Percentiles rank a stretch among this genome's conserved stretches.
phyloP scores from a whole-genome alignment of 2,797 vertebrate genomes.

The Chelidonichthys spinosus region DNA sequence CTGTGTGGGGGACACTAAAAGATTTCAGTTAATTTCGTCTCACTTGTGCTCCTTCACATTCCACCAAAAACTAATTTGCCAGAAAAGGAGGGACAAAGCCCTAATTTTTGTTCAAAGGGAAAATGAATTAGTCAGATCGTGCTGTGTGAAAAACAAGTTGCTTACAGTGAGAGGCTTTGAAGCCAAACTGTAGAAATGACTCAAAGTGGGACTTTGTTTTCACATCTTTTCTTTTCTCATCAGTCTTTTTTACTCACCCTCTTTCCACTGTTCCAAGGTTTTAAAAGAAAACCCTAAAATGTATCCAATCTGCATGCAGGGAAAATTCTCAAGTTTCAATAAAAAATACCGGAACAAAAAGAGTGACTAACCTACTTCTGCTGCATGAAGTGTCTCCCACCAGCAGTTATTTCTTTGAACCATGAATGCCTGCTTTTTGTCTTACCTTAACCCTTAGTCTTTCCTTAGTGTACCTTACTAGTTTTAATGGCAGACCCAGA shows the following conservation, averaged over 20 bases:
- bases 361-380: background rate
- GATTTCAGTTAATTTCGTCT: background rate
- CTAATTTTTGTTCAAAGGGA: conserved; percentile 17
- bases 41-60: background rate
- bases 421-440: background rate
- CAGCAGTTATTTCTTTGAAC: background rate
- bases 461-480: background rate
- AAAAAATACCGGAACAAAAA: background rate
- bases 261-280: background rate
- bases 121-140: conserved; percentile 6
- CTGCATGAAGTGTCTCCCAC: background rate
- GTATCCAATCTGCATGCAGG: background rate
- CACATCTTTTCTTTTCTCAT: background rate
- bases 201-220: conserved; percentile 16
- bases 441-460: background rate
- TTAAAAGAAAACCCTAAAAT: background rate
- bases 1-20: background rate
- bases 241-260: background rate
- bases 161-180: conserved; percentile 23
- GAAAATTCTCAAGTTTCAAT: background rate
- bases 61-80: background rate
- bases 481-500: background rate
- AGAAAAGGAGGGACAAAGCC: background rate
- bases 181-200: conserved; percentile 14
- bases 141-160: conserved; percentile 23